Base-by-base conservation (phyloP, 1,140 invertebrate genomes). In the Epicauta chinensis region DNA sequence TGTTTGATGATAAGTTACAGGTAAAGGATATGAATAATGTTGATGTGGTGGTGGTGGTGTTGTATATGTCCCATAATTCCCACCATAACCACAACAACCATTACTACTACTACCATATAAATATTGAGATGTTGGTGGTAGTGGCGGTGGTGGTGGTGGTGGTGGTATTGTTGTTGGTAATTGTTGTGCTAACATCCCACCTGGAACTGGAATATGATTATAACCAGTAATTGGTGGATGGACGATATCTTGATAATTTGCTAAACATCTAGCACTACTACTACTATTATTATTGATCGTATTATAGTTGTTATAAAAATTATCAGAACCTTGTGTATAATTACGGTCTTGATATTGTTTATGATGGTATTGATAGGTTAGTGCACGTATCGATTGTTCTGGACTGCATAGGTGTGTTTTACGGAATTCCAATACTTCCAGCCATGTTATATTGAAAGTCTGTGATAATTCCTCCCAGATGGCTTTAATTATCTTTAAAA, bases 401-500 rank as follows among this genome's bases (percentile, higher is more conserved):
- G 77, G 70, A 38, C 73, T 74, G 48, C 84, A 79, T n/a, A 81
- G 71, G 51, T 82, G 75, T 15, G 72, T 76, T 58, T 83, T 78
- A 1, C 86, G 74, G 66, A 82, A 81, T 37, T 81, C 73, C 43
- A 83, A 66, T 5, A 87, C 77, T 50, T 88, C 83, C 14, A 77
- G 58, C 81, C 83, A 87, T 2, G 75, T 77, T 45, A 80, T 68
- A 14, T 71, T 72, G 50, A 71, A 76, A 14, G 66, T 73, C 49
- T 68, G 66, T 5, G 75, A 72, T 2, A 83, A 73, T 34, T 74
- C 74, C 63, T 81, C 78, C 74, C 77, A 82, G 52, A 84, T 77
- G 11, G 66, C 65, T 54, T 75, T 67, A 50, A 79, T 59, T 23
- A 79, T 74, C 74, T 78, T 51, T n/a, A 63, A 60, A 44, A 42